Percentiles rank a stretch among this genome's conserved stretches.
Evolutionary conservation across 2,113 vertebrate genomes (phyloP).

Genomic region (Stictonetta naevosa): DNA sequence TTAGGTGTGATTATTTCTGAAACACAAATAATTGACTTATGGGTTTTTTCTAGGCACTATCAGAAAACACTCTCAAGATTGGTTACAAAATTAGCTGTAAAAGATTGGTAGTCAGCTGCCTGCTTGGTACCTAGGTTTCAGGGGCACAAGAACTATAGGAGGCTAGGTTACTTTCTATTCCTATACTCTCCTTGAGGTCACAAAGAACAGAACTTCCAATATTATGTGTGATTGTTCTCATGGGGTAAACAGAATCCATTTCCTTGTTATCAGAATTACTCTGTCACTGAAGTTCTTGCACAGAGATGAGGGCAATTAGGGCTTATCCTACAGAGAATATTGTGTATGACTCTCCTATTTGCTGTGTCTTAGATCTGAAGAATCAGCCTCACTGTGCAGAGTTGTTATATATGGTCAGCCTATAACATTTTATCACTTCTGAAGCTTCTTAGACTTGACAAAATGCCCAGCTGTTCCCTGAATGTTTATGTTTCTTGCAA

Average conservation of each 20-base stretch:
- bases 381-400: not conserved
- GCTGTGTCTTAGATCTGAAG: not conserved
- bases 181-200: not conserved
- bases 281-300: not conserved
- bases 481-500: not conserved
- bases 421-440: not conserved
- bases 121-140: not conserved
- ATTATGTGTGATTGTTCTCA: not conserved
- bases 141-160: not conserved
- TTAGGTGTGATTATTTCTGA: not conserved
- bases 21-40: not conserved
- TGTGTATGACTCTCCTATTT: not conserved
- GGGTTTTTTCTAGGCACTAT: not conserved
- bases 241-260: not conserved
- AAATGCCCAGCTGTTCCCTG: not conserved
- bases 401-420: not conserved
- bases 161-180: not conserved
- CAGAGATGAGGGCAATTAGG: not conserved
- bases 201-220: not conserved
- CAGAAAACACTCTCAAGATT: not conserved
- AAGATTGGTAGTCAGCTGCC: not conserved
- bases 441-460: not conserved
- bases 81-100: not conserved
- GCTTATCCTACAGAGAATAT: not conserved
- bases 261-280: not conserved